Base-by-base conservation (phyloP, 2,797 vertebrate genomes). In the Anas flavirostris region DNA sequence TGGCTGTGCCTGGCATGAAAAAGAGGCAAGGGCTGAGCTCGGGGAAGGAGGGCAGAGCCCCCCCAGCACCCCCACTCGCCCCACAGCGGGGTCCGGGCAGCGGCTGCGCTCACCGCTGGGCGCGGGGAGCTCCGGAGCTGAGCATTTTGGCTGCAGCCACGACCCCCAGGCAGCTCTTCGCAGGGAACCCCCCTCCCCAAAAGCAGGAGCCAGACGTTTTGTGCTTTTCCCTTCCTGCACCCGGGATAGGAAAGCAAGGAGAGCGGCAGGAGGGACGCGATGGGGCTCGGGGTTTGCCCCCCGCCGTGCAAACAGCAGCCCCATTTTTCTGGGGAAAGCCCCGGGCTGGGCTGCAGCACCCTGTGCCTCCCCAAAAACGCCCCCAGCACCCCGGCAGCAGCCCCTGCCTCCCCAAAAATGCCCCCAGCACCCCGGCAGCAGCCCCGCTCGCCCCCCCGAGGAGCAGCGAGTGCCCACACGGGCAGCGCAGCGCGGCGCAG, bases 91-190 rank as follows among this genome's bases (percentile, higher is more conserved):
- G 28, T 29, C 7, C 39, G 1, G 0, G 2, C 52, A 35, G 37
- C 26, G 18, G 63, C 63, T 43, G 70, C 0, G 0, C 15, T 35
- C 46, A 33, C 33, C 0, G 1, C 12, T 10, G 56, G 56, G 52
- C 3, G 7, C 8, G 2, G 72, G 60, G 41, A 63, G 26, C 29
- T 64, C 56, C 7, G 21, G n/a, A 44, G 67, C 64, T 3, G 1
- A 55, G 37, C 37, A 31, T 8, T 67, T 41, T 3, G 2, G 44
- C n/a, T n/a, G 55, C 26, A 26, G 48, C 19, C 28, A 11, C 2
- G 6, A 37, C n/a, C 41, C 58, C 66, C 29, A n/a, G 31, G 3
- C 23, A 43, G 48, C 46, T 56, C 44, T 35, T 19, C 31, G 66
- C 68, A 59, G 62, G 82, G 92, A 92, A 85, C 66, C 66, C 66